phyloP scores from a whole-genome alignment of 2,113 vertebrate species.

The Zosterops borbonicus region DNA sequence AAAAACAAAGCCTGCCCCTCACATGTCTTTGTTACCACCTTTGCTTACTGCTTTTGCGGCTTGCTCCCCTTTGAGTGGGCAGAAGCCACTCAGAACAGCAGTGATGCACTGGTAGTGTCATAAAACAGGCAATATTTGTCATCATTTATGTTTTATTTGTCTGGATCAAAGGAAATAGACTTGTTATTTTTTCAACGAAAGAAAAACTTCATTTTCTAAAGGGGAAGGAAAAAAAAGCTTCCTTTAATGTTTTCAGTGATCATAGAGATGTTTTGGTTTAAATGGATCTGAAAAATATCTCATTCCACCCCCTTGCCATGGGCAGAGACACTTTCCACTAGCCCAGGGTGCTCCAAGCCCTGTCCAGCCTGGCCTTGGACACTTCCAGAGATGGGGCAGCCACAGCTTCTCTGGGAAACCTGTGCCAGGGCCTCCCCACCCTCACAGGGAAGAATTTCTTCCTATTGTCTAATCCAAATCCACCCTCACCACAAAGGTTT shows the following conservation, averaged over 20 bases:
- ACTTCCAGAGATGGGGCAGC: not conserved
- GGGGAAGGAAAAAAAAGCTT: not conserved
- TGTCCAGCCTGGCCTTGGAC: rapidly evolving
- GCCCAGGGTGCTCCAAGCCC: rapidly evolving
- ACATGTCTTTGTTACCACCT: not conserved
- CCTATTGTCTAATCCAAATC: not conserved
- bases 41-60: not conserved
- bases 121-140: not conserved
- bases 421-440: rapidly evolving
- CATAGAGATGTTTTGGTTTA: not conserved
- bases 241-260: not conserved
- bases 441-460: not conserved
- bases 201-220: not conserved
- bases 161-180: conserved; percentile 16
- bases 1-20: conserved; percentile 2
- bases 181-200: not conserved
- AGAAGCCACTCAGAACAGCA: not conserved
- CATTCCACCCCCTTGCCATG: not conserved
- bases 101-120: not conserved
- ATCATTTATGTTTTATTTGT: not conserved
- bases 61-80: not conserved
- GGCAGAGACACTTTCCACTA: not conserved
- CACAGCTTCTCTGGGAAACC: not conserved
- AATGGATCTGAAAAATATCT: not conserved
- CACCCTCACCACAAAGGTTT: not conserved